Conservation (phyloP, 2,888 invertebrate genomes). For the Shargacucullia verbasci region DNA sequence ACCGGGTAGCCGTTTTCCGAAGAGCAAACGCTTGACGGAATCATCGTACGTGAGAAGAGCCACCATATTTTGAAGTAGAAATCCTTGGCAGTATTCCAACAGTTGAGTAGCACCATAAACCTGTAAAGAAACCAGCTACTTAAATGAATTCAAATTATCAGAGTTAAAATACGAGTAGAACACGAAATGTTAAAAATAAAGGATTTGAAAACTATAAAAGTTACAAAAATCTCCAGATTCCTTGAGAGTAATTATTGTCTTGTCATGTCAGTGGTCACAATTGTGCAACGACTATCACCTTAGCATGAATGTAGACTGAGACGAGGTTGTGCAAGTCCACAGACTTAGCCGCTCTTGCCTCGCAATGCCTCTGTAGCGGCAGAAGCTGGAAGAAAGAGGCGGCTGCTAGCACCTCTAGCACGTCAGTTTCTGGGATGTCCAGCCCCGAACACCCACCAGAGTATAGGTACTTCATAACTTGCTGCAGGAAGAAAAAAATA, state of each 20-base stretch:
- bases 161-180: too few species aligned
- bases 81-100: slow-evolving; percentile 96
- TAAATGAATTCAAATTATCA: neutral
- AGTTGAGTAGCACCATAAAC: slow-evolving; percentile 96
- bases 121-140: slow-evolving; percentile 75
- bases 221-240: too few species aligned
- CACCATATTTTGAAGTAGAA: slow-evolving; percentile 97
- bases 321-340: slow-evolving; percentile 96
- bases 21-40: slow-evolving; percentile 95
- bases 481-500: slow-evolving; percentile 79
- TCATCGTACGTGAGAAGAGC: slow-evolving; percentile 97
- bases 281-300: slow-evolving; percentile 87
- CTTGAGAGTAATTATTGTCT: too few species aligned
- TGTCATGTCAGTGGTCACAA: neutral
- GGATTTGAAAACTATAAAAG: too few species aligned
- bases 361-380: slow-evolving; percentile 95
- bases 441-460: slow-evolving; percentile 95
- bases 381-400: slow-evolving; percentile 97
- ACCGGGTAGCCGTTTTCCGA: slow-evolving; percentile 96
- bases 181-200: too few species aligned
- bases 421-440: slow-evolving; percentile 93
- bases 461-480: slow-evolving; percentile 98
- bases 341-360: slow-evolving; percentile 94
- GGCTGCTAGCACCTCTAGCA: slow-evolving; percentile 96
- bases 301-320: slow-evolving; percentile 97